Evolutionary conservation across 2,888 invertebrate genomes (phyloP).

Genomic region (Antitype chi): DNA sequence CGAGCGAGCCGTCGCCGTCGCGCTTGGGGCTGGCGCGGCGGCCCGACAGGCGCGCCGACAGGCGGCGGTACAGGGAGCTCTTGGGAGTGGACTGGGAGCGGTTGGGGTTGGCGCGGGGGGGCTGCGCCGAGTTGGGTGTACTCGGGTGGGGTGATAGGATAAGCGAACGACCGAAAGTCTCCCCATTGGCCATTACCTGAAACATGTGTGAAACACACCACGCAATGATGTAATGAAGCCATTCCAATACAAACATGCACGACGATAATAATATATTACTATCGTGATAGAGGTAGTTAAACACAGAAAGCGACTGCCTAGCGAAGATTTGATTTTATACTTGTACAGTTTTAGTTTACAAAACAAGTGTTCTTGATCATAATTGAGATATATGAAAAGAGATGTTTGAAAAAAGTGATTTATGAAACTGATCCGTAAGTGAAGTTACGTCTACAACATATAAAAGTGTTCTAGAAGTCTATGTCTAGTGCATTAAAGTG

Average conservation of each 20-base stretch:
- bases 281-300: constrained; percentile 82
- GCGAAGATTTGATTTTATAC: constrained; percentile 57
- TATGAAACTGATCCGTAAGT: constrained; percentile 30
- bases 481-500: constrained; percentile 65
- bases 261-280: constrained; percentile 78
- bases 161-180: constrained; percentile 92
- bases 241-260: constrained; percentile 90
- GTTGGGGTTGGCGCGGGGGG: constrained; percentile 82
- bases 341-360: constrained; percentile 52
- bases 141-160: constrained; percentile 88
- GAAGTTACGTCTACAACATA: constrained; percentile 50
- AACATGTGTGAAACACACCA: constrained; percentile 92
- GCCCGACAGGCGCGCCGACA: constrained; percentile 87
- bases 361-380: constrained; percentile 40
- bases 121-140: constrained; percentile 82
- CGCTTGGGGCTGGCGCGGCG: constrained; percentile 78
- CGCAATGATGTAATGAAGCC: constrained; percentile 91
- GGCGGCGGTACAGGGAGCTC: constrained; percentile 87
- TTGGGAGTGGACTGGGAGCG: constrained; percentile 87
- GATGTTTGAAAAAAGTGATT: constrained; percentile 34
- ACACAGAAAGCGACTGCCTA: constrained; percentile 82
- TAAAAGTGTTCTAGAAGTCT: constrained; percentile 45
- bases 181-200: constrained; percentile 93
- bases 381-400: constrained; percentile 33
- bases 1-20: constrained; percentile 66